Evolutionary conservation across 2,888 invertebrate species (phyloP), one percentile per base, ranked within the genome.

Genomic region (Macrosiphum euphorbiae): DNA sequence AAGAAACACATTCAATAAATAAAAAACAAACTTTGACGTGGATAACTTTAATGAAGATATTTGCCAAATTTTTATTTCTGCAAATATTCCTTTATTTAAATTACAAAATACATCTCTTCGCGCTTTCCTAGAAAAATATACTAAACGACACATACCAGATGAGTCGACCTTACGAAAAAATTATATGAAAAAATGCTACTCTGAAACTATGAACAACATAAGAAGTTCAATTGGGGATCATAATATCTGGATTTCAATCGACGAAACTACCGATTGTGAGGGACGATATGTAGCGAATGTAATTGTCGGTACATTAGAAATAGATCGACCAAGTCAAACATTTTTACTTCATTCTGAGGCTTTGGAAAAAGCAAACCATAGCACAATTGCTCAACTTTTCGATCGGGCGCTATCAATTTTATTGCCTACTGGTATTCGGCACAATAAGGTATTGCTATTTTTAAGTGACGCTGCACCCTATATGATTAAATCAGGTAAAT

Each of bases 81-180:
- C 47, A 67, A 90, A 67, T 90, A 90, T 90, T 67, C 67, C 61
- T 61, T 47, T 44, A 61, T 89, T 89, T 89, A 89, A 44, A 61
- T 89, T 88, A 88, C 35, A 88, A 88, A 88, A 55, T 88, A 55
- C 41, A 58, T 88, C 55, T 55, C 55, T 88, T 87, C 52, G 35
- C 52, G 88, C 41, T 55, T 88, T 52, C 55, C 11, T 88, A 2
- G 88, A 55, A 88, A 88, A 88, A 88, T 88, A 88, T 58, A 58
- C 41, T 88, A 58, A 55, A 88, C 88, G 55, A 88, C 88, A 88
- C 55, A 20, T 87, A 87, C 87, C 87, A 87, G 50, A 52, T 44
- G n/a, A n/a, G n/a, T n/a, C n/a, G n/a, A n/a, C n/a, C n/a, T n/a
- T n/a, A n/a, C n/a, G 41, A 85, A 44, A 44, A 44, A 44, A 44